phyloP scores from a whole-genome alignment of 2,113 vertebrate genomes.

The Formicarius rufipectus region DNA sequence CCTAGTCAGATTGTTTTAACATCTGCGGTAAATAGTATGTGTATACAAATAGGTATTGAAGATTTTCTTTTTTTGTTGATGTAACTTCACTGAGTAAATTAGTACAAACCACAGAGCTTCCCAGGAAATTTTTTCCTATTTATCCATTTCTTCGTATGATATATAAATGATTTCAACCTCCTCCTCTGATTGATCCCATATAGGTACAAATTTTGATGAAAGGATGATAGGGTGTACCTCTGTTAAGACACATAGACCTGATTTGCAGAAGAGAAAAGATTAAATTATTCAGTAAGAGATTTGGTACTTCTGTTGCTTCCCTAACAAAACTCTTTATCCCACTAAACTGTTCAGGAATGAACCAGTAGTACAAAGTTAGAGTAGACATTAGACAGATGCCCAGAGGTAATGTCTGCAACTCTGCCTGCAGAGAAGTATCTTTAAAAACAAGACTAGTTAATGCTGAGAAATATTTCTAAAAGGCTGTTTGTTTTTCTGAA shows the following conservation, averaged over 20 bases:
- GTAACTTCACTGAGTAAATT: not conserved
- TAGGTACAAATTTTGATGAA: not conserved
- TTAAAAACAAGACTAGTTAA: not conserved
- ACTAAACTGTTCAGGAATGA: not conserved
- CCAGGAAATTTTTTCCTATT: not conserved
- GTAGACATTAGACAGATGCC: not conserved
- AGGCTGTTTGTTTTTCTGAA: not conserved
- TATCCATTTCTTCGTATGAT: not conserved
- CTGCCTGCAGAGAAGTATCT: not conserved
- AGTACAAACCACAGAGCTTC: not conserved
- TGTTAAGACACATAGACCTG: not conserved
- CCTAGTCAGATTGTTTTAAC: not conserved
- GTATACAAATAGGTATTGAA: not conserved
- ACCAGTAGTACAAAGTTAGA: not conserved
- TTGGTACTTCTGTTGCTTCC: not conserved
- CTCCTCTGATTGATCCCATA: not conserved
- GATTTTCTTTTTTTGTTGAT: not conserved
- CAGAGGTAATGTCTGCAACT: not conserved
- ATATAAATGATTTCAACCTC: not conserved
- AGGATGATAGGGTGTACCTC: not conserved
- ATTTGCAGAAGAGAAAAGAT: not conserved
- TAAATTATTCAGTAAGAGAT: not conserved
- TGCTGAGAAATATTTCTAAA: constrained; percentile 17
- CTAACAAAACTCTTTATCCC: not conserved
- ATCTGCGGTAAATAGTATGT: not conserved